phyloP scores from a whole-genome alignment of 2,113 vertebrate species.

The Gopherus flavomarginatus region DNA sequence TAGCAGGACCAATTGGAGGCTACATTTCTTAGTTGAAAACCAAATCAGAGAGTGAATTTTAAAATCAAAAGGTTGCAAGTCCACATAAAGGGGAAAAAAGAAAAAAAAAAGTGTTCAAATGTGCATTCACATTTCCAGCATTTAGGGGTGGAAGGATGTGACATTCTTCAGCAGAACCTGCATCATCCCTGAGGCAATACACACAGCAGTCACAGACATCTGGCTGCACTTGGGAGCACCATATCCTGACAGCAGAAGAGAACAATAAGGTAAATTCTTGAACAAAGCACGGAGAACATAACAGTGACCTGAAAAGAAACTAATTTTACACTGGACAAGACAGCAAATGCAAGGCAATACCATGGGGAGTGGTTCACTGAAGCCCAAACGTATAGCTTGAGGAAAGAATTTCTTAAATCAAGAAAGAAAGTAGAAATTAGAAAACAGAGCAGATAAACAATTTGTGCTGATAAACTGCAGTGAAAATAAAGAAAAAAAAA shows the following conservation, averaged over 20 bases:
- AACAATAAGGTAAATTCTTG: neutral
- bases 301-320: neutral
- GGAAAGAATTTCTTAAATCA: neutral
- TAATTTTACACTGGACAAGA: neutral
- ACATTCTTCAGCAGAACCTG: neutral
- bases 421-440: neutral
- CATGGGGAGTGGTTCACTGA: neutral
- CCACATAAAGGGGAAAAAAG: neutral
- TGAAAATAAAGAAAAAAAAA: constrained; percentile 14
- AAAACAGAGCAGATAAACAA: neutral
- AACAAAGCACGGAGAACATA: neutral
- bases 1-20: neutral
- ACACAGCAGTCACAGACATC: neutral
- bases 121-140: neutral
- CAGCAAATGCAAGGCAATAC: neutral
- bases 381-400: too few species aligned
- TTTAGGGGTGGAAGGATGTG: neutral
- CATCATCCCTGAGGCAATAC: neutral
- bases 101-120: neutral
- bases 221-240: neutral
- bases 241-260: neutral
- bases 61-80: neutral
- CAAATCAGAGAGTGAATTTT: neutral
- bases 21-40: neutral
- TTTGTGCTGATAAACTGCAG: neutral